phyloP scores from a whole-genome alignment of 1,140 invertebrate genomes.

The Drosophila simulans region DNA sequence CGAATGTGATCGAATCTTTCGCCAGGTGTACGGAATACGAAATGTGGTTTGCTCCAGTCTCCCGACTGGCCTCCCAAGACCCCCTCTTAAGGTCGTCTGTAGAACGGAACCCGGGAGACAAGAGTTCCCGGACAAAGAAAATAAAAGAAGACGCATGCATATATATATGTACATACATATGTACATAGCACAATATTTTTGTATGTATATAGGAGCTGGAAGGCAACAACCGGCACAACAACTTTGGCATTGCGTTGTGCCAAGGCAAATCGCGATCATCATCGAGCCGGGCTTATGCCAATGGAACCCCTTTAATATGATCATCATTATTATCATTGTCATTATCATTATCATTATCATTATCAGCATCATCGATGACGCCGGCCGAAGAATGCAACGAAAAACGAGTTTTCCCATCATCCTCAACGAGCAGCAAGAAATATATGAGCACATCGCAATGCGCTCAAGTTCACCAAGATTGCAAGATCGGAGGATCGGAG shows the following conservation, averaged over 20 bases:
- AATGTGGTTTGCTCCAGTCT: constrained; percentile 76
- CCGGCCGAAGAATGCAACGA: constrained; percentile 63
- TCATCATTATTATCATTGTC: constrained; percentile 38
- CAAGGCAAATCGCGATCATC: constrained; percentile 44
- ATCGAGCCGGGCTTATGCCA: constrained; percentile 19
- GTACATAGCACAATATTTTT: neutral
- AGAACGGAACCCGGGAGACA: constrained; percentile 68
- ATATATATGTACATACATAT: neutral
- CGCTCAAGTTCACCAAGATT: constrained; percentile 43
- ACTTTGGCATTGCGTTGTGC: constrained; percentile 45
- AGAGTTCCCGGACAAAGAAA: constrained; percentile 26
- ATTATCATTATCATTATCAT: constrained; percentile 42
- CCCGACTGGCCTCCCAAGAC: constrained; percentile 49
- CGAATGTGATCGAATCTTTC: neutral
- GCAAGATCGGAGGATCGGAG: constrained; percentile 8
- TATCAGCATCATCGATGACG: constrained; percentile 73
- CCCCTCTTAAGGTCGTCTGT: constrained; percentile 79
- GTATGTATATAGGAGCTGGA: neutral
- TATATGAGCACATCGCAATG: constrained; percentile 43
- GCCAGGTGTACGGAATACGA: constrained; percentile 35
- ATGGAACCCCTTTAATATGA: constrained; percentile 15
- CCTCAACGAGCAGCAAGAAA: neutral
- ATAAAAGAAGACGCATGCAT: constrained; percentile 1
- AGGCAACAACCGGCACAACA: constrained; percentile 51
- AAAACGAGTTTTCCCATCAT: constrained; percentile 17